Percentiles rank a stretch among this genome's conserved stretches.
phyloP scores from a whole-genome alignment of 2,888 invertebrate genomes.

The Nasonia oneida region DNA sequence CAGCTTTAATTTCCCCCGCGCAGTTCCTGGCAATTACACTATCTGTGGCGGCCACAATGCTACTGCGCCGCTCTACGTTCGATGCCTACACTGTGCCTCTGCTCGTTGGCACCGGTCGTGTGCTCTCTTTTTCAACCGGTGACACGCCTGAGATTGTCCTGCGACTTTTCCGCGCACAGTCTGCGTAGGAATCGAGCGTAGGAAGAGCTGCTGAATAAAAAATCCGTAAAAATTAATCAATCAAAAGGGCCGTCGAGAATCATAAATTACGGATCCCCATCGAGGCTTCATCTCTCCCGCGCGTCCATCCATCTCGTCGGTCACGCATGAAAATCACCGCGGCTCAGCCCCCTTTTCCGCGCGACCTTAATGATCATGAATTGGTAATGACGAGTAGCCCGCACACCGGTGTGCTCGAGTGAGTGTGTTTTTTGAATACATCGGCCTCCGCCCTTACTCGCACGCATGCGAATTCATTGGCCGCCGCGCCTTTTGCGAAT shows the following conservation, averaged over 20 bases:
- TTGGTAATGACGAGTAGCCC: conserved; percentile 62
- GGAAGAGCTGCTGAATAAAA: background rate
- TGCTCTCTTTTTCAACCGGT: background rate
- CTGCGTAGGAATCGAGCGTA: background rate
- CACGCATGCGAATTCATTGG: conserved; percentile 53
- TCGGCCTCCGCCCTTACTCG: conserved; percentile 18
- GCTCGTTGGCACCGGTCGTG: background rate
- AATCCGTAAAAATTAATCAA: background rate
- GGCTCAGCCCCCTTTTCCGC: conserved; percentile 1
- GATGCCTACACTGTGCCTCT: background rate
- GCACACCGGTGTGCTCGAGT: background rate
- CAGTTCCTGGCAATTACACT: conserved; percentile 77
- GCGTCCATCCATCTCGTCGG: conserved; percentile 6
- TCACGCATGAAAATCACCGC: conserved; percentile 44
- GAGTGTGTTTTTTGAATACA: conserved; percentile 60
- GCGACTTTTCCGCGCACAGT: too few species aligned
- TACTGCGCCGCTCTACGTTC: conserved; percentile 47
- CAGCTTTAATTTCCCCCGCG: conserved; percentile 78
- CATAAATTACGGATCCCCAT: conserved; percentile 50
- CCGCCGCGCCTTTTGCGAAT: conserved; percentile 16
- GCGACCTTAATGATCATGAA: conserved; percentile 66
- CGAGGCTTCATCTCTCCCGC: background rate
- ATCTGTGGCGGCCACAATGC: conserved; percentile 76
- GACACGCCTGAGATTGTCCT: too few species aligned
- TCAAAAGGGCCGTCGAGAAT: background rate